These are phyloP conservation scores for Papilio xuthus DNA, from an alignment of 1,140 invertebrate species.

Conservation along the genomic window DNA sequence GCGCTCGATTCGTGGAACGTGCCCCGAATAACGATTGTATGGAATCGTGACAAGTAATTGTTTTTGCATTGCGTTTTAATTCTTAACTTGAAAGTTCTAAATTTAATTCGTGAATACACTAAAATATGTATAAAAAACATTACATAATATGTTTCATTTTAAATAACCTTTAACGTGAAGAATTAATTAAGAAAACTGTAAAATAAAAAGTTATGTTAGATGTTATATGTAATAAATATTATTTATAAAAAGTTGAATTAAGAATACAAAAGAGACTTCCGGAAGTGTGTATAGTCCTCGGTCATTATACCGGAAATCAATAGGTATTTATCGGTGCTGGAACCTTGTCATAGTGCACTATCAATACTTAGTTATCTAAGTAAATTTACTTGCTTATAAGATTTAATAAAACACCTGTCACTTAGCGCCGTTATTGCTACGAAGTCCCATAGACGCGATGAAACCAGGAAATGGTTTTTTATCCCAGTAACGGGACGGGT, in stretches of 20 bases:
- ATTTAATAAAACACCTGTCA: neutral
- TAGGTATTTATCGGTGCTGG: neutral
- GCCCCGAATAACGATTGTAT: neutral
- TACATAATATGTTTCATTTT: too few species aligned
- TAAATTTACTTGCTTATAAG: neutral
- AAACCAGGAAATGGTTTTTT: neutral
- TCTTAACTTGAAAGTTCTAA: slow-evolving; percentile 4
- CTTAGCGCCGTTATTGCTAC: neutral
- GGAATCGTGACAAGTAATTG: slow-evolving; percentile 4
- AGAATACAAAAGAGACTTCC: neutral
- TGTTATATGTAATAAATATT: too few species aligned
- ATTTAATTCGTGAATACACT: neutral
- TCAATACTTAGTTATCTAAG: neutral
- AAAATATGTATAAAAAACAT: neutral
- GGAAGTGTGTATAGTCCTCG: neutral
- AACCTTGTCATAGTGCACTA: neutral
- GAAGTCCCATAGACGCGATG: neutral
- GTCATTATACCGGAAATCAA: slow-evolving; percentile 10
- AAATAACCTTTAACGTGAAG: too few species aligned
- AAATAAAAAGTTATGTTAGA: too few species aligned
- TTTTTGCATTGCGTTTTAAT: neutral
- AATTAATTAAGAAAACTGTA: too few species aligned
- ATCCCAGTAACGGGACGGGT: neutral
- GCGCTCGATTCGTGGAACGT: slow-evolving; percentile 24
- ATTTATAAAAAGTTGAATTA: neutral